phyloP scores from a whole-genome alignment of 1,140 invertebrate species.

The Euborellia annulipes region DNA sequence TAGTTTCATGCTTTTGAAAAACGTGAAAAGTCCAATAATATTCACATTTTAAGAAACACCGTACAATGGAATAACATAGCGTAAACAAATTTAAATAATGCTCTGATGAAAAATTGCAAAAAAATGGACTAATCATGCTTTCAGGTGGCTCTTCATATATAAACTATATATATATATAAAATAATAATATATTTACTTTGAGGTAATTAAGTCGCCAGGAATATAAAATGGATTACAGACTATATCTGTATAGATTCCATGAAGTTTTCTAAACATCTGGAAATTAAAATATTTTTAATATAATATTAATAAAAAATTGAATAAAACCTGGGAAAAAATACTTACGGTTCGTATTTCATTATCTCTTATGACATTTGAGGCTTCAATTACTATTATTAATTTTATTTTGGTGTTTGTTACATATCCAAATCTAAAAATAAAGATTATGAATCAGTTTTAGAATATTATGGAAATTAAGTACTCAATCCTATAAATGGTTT shows the following conservation, averaged over 20 bases:
- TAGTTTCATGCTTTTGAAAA: too few species aligned
- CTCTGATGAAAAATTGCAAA: too few species aligned
- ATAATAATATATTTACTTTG: conserved; percentile 52
- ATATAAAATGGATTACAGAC: conserved; percentile 91
- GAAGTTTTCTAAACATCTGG: conserved; percentile 78
- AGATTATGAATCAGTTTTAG: too few species aligned
- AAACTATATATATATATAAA: too few species aligned
- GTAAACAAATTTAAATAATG: too few species aligned
- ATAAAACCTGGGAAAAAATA: conserved; percentile 7
- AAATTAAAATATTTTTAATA: conserved; percentile 18
- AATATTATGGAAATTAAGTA: too few species aligned
- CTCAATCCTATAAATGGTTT: too few species aligned
- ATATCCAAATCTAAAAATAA: conserved; percentile 72
- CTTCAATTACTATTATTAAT: conserved; percentile 86
- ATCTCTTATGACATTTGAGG: conserved; percentile 72
- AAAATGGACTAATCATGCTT: too few species aligned
- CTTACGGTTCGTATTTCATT: conserved; percentile 85
- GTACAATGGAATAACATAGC: too few species aligned
- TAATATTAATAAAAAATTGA: neutral
- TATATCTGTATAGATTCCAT: conserved; percentile 79
- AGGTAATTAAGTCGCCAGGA: conserved; percentile 66
- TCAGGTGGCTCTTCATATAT: too few species aligned
- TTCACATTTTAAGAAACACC: too few species aligned
- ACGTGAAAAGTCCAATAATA: too few species aligned
- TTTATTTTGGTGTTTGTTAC: conserved; percentile 96